Conservation (phyloP, 2,113 vertebrate species). For the Elephantulus edwardii region DNA sequence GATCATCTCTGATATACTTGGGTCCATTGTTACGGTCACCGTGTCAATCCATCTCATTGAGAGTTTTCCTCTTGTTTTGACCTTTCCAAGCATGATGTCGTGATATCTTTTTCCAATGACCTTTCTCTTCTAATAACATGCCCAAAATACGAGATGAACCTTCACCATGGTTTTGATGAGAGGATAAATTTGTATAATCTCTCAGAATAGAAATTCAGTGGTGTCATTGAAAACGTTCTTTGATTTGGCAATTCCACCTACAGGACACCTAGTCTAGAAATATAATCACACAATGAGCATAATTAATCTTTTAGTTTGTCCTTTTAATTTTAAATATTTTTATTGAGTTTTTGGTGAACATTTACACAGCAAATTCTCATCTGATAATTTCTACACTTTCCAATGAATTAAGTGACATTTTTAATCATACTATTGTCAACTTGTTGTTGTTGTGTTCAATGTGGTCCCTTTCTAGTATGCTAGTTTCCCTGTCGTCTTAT, state of each 20-base stretch:
- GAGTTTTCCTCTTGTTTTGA: too few species aligned
- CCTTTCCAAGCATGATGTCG: too few species aligned
- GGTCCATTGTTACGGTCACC: too few species aligned
- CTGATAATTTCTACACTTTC: not conserved
- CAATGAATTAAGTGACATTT: not conserved
- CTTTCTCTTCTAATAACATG: too few species aligned
- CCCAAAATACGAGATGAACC: too few species aligned
- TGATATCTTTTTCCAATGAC: too few species aligned
- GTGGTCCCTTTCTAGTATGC: not conserved
- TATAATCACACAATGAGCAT: not conserved
- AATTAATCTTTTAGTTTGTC: constrained; percentile 32
- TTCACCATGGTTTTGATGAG: not conserved
- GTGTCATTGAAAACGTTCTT: constrained; percentile 34
- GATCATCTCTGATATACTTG: too few species aligned
- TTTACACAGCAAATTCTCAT: not conserved
- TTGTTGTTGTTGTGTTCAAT: not conserved
- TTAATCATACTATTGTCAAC: not conserved
- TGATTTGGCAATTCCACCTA: not conserved
- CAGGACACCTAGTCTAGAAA: not conserved
- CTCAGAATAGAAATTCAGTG: not conserved
- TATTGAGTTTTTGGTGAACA: not conserved
- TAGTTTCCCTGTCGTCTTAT: not conserved
- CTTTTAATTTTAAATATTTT: not conserved
- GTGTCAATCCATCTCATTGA: too few species aligned
- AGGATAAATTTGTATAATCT: not conserved